Base-by-base conservation (phyloP, 2,888 invertebrate genomes). In the Sphaerophoria rueppellii region DNA sequence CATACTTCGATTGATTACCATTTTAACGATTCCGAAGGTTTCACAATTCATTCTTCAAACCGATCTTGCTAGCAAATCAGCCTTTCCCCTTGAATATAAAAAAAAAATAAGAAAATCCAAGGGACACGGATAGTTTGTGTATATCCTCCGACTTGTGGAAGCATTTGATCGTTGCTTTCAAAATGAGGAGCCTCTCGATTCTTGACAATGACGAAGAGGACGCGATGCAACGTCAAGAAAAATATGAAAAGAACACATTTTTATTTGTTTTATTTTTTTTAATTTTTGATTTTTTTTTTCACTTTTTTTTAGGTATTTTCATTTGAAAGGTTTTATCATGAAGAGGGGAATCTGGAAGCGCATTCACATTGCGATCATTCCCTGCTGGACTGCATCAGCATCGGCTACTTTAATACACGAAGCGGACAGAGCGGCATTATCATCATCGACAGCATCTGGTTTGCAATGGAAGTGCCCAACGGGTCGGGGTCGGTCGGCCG, bases 281-380 rank as follows among this genome's bases (percentile, higher is more conserved):
- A 37, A 65, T 50, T 50, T 65, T 52, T 76, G 34, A 52, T 67
- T 34, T 65, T 52, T 35, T 14, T 24, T 40, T 54, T 61, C 4
- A 43, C 4, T 35, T 34, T 35, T 69, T 55, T 43, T 54, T 57
- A 73, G 11, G 46, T 57, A 24, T 35, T 71, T 43, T 67, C 37
- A 65, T 80, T n/a, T 58, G 50, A 70, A 65, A 58, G 48, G 24
- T 50, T 70, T 43, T 52, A 24, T 61, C 14, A 14, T 48, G 43
- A 34, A 46, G 58, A 32, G 70, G 48, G 37, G 40, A 55, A 57
- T 71, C 65, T 79, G 79, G 75, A 83, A 80, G 83, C 80, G 83
- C 80, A 80, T 83, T 83, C 80, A 72, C 80, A 80, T 72, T 71
- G 83, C 83, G 16, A 60, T 83, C 80, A 74, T 67, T 71, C 67